Percentiles rank a stretch among this genome's conserved stretches.
Conservation (phyloP, 2,797 vertebrate genomes). For the Cossypha caffra region DNA sequence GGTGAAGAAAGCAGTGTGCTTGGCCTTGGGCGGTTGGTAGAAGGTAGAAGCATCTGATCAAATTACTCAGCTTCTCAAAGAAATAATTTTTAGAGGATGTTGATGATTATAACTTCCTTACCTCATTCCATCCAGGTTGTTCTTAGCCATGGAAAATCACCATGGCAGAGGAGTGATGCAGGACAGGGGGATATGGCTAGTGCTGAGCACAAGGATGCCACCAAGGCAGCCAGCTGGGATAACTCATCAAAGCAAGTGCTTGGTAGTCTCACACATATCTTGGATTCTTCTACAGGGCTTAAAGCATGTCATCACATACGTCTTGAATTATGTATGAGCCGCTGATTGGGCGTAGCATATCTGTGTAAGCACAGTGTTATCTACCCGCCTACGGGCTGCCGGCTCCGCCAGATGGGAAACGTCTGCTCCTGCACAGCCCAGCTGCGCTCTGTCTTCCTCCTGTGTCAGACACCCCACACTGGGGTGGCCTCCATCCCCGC, state of each 20-base stretch:
- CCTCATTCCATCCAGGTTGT: background rate
- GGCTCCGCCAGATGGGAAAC: background rate
- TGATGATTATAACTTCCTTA: background rate
- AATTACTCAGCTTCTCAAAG: conserved; percentile 8
- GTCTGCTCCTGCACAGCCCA: background rate
- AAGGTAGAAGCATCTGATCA: background rate
- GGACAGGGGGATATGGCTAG: background rate
- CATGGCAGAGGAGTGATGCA: background rate
- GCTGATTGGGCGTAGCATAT: background rate
- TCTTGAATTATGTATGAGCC: conserved; percentile 1
- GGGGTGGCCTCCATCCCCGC: background rate
- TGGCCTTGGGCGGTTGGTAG: background rate
- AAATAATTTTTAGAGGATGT: background rate
- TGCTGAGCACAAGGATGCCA: background rate
- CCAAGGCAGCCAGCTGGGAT: background rate
- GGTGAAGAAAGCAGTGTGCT: background rate
- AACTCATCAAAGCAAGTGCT: background rate
- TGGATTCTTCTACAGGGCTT: background rate
- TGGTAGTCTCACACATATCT: background rate
- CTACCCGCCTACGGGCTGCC: background rate
- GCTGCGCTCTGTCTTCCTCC: background rate
- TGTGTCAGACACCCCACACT: background rate
- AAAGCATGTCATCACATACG: background rate
- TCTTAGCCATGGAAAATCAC: background rate
- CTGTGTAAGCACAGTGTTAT: background rate